Base-by-base conservation (phyloP, 1,140 invertebrate genomes). In the Drosophila parabipectinata region DNA sequence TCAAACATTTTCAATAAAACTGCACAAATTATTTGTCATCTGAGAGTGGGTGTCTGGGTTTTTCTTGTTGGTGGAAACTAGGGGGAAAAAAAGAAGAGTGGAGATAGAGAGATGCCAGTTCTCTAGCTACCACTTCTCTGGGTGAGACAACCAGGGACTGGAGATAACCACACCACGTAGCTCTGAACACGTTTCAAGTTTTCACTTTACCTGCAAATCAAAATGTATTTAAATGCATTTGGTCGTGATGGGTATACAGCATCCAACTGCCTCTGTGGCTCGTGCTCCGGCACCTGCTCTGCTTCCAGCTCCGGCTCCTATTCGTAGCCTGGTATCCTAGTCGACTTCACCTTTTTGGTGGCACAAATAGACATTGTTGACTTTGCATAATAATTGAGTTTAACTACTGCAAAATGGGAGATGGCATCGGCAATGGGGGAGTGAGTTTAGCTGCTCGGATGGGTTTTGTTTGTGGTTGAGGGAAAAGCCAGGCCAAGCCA, bases 1-100 rank as follows among this genome's bases (percentile, higher is more conserved):
- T 87, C 82, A 87, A 87, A 87, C 82, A 87, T 87, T 87, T 87
- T 87, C 82, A 87, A 87, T 87, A 87, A 87, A 87, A 87, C 82
- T 81, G 74, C 82, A 87, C 66, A 87, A 87, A 87, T 87, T 81
- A 87, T 87, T 87, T 87, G 82, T 87, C 82, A 87, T 85, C 67
- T 57, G 47, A 45, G 57, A 52, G 47, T n/a, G 30, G 24, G 21
- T 39, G 32, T 48, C 14, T 45, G 44, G 2, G 12, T 9, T 6
- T 18, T 18, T 9, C n/a, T 44, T 18, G 18, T 44, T 21, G 15
- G 14, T 4, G 41, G 18, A 1, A 24, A 12, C 15, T n/a, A 39
- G 18, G n/a, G 2, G 21, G 21, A 3, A 44, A 24, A 55, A 26
- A 28, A 48, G 26, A 37, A 26, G 48, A 53, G 18, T 28, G 0